Evolutionary conservation across 1,140 invertebrate genomes (phyloP), one percentile per base, ranked within the genome.

Genomic region (Listronotus oregonensis): DNA sequence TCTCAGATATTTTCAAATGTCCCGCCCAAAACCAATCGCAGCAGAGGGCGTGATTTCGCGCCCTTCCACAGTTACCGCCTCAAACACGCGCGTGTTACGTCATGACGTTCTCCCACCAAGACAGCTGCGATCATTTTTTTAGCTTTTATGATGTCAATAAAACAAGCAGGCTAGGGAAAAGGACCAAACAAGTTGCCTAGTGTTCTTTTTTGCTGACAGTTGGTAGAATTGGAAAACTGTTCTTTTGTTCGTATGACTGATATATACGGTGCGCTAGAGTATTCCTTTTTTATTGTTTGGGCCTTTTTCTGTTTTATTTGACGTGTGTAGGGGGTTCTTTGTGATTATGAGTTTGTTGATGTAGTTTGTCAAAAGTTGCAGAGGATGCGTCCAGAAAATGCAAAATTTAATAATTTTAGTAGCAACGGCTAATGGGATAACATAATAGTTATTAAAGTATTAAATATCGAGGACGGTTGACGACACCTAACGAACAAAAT

Each of bases 121-220:
- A 54, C 70, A 68, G 72, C 67, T 69, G 67, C 67, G 69, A 64
- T 58, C 67, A 68, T 71, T 71, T 71, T 70, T 71, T 71, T 63
- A 64, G 49, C 64, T 65, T 61, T 68, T 61, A 60, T 66, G 59
- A 63, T 64, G 66, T 67, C 69, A 71, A 73, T 70, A 73, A 73
- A 70, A 52, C 58, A 71, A 44, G 68, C 61, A 62, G 58, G 52
- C 32, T 61, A 34, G 9, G 46, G 58, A 43, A 59, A 59, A 59
- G 44, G 42, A 59, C 56, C 15, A 60, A 60, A 60, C 31, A 50
- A 60, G 44, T 60, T 37, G 43, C 7, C 43, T 21, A 27, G 59
- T 50, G 58, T 59, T 61, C 58, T 61, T 64, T n/a, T 64, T 64
- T 64, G 61, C 39, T 64, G 61, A 64, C 50, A 55, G 50, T 54